Conservation (phyloP, 2,113 vertebrate genomes). For the Empidonax alnorum region DNA sequence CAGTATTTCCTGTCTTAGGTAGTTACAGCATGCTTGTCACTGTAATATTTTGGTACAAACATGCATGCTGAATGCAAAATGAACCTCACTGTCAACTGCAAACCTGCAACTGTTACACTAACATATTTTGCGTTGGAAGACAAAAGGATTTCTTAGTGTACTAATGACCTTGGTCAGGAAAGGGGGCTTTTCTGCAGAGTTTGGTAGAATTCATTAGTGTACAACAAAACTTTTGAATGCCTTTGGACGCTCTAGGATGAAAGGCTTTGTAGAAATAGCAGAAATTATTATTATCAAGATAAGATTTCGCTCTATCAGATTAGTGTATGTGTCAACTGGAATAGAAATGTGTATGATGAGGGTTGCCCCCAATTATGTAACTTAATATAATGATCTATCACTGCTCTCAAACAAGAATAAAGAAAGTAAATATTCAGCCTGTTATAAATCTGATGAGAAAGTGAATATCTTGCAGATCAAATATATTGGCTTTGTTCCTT, state of each 20-base stretch:
- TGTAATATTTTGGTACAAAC: constrained; percentile 8
- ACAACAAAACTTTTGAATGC: background rate
- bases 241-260: background rate
- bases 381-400: background rate
- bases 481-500: background rate
- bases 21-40: background rate
- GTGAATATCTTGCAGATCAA: background rate
- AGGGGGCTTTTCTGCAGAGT: background rate
- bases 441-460: background rate
- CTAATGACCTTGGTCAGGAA: background rate
- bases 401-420: background rate
- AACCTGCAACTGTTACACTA: background rate
- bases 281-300: constrained; percentile 21
- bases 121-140: background rate
- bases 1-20: background rate
- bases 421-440: background rate
- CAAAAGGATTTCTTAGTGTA: background rate
- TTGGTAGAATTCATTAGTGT: background rate
- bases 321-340: constrained; percentile 18
- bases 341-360: background rate
- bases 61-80: constrained; percentile 15
- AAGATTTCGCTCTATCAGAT: constrained; percentile 14
- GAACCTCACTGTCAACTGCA: background rate
- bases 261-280: background rate
- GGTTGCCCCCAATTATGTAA: background rate